Percentiles rank a stretch among this genome's conserved stretches.
phyloP scores from a whole-genome alignment of 2,113 vertebrate genomes.

The Scomber scombrus region DNA sequence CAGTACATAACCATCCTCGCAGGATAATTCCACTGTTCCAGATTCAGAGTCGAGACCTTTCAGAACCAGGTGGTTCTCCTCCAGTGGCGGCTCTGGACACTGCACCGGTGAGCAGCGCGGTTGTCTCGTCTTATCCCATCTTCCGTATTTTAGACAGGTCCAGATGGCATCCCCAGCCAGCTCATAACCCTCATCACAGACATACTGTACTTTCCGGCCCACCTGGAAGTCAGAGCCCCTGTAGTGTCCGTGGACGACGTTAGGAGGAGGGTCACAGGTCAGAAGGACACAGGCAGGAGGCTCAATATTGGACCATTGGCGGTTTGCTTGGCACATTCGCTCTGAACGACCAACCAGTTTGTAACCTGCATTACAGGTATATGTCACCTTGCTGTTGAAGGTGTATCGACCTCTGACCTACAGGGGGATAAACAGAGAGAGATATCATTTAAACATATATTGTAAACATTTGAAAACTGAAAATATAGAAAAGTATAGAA shows the following conservation, averaged over 20 bases:
- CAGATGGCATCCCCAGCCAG: conserved; percentile 89
- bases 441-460: background rate
- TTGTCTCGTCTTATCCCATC: conserved; percentile 89
- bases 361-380: conserved; percentile 90
- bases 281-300: conserved; percentile 89
- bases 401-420: conserved; percentile 86
- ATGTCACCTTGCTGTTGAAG: conserved; percentile 90
- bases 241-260: conserved; percentile 87
- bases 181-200: conserved; percentile 95
- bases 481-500: background rate
- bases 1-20: conserved; percentile 91
- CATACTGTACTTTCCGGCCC: conserved; percentile 91
- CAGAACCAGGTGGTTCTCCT: conserved; percentile 93
- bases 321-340: conserved; percentile 93
- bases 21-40: conserved; percentile 90
- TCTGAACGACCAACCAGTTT: conserved; percentile 86
- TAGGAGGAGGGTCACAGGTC: conserved; percentile 91
- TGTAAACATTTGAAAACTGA: background rate
- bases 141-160: conserved; percentile 93
- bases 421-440: conserved; percentile 20
- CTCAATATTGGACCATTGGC: conserved; percentile 91
- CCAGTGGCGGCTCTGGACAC: conserved; percentile 92
- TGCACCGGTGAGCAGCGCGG: conserved; percentile 91
- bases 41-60: conserved; percentile 87
- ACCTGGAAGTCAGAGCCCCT: conserved; percentile 89